phyloP scores from a whole-genome alignment of 1,140 invertebrate species.

The Drosophila miranda region DNA sequence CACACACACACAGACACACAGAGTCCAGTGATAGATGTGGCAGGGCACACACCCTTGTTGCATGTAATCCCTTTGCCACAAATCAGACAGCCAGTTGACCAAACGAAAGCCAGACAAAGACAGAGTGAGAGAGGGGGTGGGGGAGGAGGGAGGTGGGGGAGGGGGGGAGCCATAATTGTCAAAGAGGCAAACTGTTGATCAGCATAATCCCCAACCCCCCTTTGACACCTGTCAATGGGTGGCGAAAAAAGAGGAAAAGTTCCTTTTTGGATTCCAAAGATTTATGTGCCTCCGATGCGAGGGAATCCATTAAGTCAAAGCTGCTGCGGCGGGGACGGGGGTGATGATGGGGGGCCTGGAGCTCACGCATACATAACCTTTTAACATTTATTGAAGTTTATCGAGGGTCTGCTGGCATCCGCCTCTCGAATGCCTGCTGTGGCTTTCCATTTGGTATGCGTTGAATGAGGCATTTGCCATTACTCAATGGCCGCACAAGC shows the following conservation, averaged over 20 bases:
- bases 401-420: slow-evolving; percentile 36
- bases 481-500: slow-evolving; percentile 64
- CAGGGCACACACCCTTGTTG: slow-evolving; percentile 6
- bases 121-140: not conserved
- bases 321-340: slow-evolving; percentile 11
- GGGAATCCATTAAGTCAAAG: slow-evolving; percentile 74
- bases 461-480: slow-evolving; percentile 53
- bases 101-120: slow-evolving; percentile 18
- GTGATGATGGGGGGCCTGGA: not conserved
- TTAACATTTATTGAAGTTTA: slow-evolving; percentile 81
- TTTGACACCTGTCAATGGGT: slow-evolving; percentile 58
- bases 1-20: no score
- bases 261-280: slow-evolving; percentile 41
- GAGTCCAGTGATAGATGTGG: slow-evolving; percentile 29
- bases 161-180: slow-evolving; percentile 53
- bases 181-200: slow-evolving; percentile 73
- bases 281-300: slow-evolving; percentile 72
- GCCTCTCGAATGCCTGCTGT: slow-evolving; percentile 27
- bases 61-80: slow-evolving; percentile 34
- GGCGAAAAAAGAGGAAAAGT: slow-evolving; percentile 41
- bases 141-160: no score
- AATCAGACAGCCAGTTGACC: slow-evolving; percentile 47
- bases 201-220: slow-evolving; percentile 33
- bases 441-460: slow-evolving; percentile 68
- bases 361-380: slow-evolving; percentile 68